A percentile compares a stretch with the other conserved stretches of the same genome.
phyloP scores from a whole-genome alignment of 2,888 invertebrate genomes.

The Perdita meconis region DNA sequence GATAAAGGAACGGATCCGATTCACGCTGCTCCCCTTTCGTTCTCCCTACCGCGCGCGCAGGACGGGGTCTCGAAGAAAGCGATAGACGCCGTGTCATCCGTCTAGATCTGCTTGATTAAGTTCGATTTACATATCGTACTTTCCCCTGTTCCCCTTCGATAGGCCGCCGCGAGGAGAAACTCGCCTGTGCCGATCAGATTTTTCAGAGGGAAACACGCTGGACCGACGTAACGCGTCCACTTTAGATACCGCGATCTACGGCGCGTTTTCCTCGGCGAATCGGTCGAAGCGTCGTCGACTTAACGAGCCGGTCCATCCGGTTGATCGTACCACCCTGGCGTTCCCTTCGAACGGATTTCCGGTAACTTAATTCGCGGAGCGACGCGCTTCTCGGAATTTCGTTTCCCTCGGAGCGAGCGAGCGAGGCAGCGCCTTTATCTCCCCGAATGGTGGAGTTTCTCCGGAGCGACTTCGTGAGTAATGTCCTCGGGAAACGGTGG shows the following conservation, averaged over 20 bases:
- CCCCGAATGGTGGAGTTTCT: constrained; percentile 65
- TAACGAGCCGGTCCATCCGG: constrained; percentile 25
- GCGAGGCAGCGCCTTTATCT: constrained; percentile 48
- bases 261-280: constrained; percentile 6
- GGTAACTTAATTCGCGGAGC: constrained; percentile 36
- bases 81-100: constrained; percentile 55
- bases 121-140: constrained; percentile 68
- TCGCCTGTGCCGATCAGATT: constrained; percentile 52
- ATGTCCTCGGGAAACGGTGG: constrained; percentile 65
- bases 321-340: background rate
- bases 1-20: background rate
- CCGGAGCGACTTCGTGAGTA: constrained; percentile 61
- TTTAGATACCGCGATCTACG: constrained; percentile 25
- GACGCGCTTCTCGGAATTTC: constrained; percentile 43
- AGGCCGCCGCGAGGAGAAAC: constrained; percentile 54
- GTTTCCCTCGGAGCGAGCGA: constrained; percentile 28
- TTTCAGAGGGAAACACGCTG: constrained; percentile 22
- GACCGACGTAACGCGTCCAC: constrained; percentile 27
- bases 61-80: constrained; percentile 50
- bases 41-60: constrained; percentile 19
- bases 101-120: constrained; percentile 58
- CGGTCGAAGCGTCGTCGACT: constrained; percentile 10
- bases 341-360: constrained; percentile 22
- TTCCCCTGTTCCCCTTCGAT: constrained; percentile 56
- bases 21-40: background rate